Percentiles rank a stretch among this genome's conserved stretches.
phyloP scores from a whole-genome alignment of 2,797 vertebrate species.

The Thamnophis elegans region DNA sequence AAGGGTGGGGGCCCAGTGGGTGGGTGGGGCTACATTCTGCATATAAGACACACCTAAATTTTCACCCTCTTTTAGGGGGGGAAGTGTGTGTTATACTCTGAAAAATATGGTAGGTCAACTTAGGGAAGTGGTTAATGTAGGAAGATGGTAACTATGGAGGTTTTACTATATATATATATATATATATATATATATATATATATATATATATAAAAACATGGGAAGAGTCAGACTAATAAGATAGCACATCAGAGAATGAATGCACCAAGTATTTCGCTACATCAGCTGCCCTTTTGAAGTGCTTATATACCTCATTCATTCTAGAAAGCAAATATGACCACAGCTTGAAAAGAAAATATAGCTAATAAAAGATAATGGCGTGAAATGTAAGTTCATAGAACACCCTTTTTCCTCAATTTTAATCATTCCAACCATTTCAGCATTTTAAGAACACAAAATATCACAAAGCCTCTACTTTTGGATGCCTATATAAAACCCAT shows the following conservation, averaged over 20 bases:
- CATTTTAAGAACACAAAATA: neutral
- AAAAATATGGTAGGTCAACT: too few relatives aligned
- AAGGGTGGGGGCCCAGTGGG: too few relatives aligned
- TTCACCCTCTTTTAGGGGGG: too few relatives aligned
- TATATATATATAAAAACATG: neutral
- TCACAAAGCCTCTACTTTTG: neutral
- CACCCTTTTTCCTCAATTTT: neutral
- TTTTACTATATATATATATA: neutral
- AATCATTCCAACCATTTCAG: neutral
- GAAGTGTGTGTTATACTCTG: too few relatives aligned
- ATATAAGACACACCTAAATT: too few relatives aligned
- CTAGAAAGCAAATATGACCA: neutral
- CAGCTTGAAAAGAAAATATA: neutral
- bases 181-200: neutral
- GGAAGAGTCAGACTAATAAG: slow-evolving; percentile 21
- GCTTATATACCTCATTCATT: neutral
- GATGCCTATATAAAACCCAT: neutral
- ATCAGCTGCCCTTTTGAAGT: slow-evolving; percentile 2
- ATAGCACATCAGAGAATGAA: slow-evolving; percentile 22
- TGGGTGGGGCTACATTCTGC: too few relatives aligned
- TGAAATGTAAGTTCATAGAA: neutral
- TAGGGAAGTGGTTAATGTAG: too few relatives aligned
- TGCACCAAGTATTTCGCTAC: neutral
- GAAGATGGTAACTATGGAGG: too few relatives aligned
- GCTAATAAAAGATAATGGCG: neutral